These are phyloP conservation scores for Oryctes rhinoceros DNA, from an alignment of 1,140 invertebrate species.

Conservation along the genomic window DNA sequence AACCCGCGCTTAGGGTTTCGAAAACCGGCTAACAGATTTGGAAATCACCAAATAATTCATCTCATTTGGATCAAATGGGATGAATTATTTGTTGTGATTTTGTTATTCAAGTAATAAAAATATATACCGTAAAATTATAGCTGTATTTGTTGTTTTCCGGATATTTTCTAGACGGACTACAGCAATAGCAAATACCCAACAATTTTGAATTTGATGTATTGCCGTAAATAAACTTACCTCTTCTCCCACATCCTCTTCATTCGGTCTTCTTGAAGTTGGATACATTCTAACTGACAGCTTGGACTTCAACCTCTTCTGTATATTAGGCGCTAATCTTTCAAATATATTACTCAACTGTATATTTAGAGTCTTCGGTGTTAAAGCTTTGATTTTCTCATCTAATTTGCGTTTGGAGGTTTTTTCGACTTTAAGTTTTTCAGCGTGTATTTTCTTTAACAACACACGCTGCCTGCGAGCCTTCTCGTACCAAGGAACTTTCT, in stretches of 20 bases:
- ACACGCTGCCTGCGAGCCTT: background rate
- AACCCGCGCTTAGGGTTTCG: no score
- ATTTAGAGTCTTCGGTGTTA: constrained; percentile 21
- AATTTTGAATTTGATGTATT: no score
- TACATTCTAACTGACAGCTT: background rate
- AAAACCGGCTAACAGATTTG: no score
- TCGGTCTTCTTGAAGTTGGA: constrained; percentile 26
- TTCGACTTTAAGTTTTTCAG: background rate
- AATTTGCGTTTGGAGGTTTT: constrained; percentile 2
- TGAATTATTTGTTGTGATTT: no score
- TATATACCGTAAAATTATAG: no score
- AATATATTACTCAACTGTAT: constrained; percentile 12
- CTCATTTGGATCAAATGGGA: no score
- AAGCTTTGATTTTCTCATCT: background rate
- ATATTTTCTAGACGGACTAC: no score
- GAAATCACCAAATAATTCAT: no score
- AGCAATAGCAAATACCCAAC: no score
- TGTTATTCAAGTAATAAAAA: no score
- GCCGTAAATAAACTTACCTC: constrained; percentile 10
- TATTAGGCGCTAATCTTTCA: background rate
- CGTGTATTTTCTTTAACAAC: background rate
- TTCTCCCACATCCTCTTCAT: background rate
- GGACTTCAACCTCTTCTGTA: constrained; percentile 2
- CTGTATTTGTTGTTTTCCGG: no score
- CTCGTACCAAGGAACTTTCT: constrained; percentile 27